phyloP scores from a whole-genome alignment of 2,113 vertebrate species.

The Cavia aperea region DNA sequence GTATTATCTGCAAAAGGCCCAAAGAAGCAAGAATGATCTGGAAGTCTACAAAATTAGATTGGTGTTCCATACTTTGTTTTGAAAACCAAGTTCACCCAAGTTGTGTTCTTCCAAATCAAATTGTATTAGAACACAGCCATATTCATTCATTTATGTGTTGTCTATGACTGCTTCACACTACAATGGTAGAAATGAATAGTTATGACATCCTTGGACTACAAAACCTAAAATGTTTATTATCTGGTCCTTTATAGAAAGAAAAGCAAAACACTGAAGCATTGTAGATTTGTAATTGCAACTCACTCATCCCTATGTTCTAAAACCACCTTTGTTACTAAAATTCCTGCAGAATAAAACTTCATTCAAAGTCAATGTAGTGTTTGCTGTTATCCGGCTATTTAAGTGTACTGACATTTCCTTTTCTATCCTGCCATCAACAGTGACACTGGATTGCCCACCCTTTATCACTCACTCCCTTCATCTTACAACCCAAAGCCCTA shows the following conservation, averaged over 20 bases:
- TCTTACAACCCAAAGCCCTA: neutral
- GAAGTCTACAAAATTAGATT: neutral
- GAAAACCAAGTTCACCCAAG: neutral
- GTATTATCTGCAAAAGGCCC: neutral
- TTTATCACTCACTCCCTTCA: neutral
- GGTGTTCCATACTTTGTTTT: neutral
- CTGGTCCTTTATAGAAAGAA: neutral
- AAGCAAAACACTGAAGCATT: neutral
- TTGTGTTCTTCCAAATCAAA: neutral
- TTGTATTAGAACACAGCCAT: neutral
- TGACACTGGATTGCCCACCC: neutral
- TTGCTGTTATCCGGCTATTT: neutral
- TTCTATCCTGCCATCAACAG: neutral
- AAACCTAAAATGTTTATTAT: neutral
- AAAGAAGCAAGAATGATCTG: neutral
- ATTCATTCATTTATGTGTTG: neutral
- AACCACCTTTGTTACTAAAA: neutral
- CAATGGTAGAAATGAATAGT: neutral
- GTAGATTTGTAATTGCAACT: neutral
- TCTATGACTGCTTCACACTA: neutral
- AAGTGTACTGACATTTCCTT: neutral
- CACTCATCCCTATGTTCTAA: neutral
- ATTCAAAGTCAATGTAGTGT: neutral
- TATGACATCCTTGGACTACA: neutral
- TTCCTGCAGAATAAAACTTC: neutral